Percentiles rank a stretch among this genome's conserved stretches.
phyloP scores from a whole-genome alignment of 2,113 vertebrate species.

The Sceloporus undulatus region DNA sequence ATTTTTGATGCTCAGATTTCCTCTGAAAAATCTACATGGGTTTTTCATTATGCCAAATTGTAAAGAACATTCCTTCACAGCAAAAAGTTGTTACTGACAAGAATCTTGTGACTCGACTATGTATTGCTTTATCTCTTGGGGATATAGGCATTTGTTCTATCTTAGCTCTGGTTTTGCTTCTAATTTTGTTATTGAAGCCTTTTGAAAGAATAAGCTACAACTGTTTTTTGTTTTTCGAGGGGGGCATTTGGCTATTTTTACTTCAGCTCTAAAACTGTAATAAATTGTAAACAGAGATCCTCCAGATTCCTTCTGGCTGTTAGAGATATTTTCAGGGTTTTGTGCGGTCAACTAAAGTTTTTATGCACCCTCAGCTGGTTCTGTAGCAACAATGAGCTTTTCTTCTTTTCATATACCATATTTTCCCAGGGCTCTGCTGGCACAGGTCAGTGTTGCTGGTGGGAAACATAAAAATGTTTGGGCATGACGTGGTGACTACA shows the following conservation, averaged over 20 bases:
- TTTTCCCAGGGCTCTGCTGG: conserved; percentile 45
- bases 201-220: not conserved
- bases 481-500: conserved; percentile 19
- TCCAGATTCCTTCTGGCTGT: not conserved
- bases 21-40: not conserved
- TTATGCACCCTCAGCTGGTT: conserved; percentile 35
- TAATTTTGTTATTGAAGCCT: not conserved
- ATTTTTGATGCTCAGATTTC: not conserved
- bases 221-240: not conserved
- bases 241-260: not conserved
- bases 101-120: not conserved
- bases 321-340: conserved; percentile 16
- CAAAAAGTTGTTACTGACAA: not conserved
- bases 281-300: not conserved
- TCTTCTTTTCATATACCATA: conserved; percentile 55
- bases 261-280: not conserved
- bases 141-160: not conserved
- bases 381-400: conserved; percentile 48
- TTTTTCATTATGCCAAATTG: not conserved
- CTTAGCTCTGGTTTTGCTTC: not conserved
- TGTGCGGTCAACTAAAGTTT: conserved; percentile 19
- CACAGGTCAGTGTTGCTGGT: conserved; percentile 28
- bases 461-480: conserved; percentile 51
- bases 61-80: not conserved
- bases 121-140: not conserved